A percentile compares a stretch with the other conserved stretches of the same genome.
Conservation (phyloP, 2,888 invertebrate genomes). For the Drosophila cracens region DNA sequence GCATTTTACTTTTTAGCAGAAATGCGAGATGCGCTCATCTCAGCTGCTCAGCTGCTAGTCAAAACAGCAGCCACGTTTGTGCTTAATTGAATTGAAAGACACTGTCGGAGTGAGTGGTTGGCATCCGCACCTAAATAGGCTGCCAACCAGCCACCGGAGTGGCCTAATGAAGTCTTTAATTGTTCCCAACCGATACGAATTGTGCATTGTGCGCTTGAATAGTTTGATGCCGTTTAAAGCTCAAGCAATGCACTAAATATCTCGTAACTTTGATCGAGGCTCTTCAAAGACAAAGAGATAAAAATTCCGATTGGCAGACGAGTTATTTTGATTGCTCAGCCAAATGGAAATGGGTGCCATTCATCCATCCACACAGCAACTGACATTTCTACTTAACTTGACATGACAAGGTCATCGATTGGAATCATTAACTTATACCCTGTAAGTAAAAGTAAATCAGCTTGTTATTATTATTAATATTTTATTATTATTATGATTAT, state of each 20-base stretch:
- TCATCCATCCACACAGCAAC: not conserved
- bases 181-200: constrained; percentile 36
- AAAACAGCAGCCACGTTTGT: not conserved
- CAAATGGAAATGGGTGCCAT: constrained; percentile 23
- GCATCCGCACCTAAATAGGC: constrained; percentile 67
- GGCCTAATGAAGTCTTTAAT: constrained; percentile 70
- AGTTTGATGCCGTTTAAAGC: constrained; percentile 58
- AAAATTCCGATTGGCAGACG: constrained; percentile 27
- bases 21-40: not conserved
- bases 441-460: not conserved
- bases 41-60: not conserved
- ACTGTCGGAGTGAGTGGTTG: constrained; percentile 2
- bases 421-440: not conserved
- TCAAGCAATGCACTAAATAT: constrained; percentile 26
- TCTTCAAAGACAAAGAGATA: constrained; percentile 4
- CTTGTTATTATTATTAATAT: not conserved
- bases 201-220: constrained; percentile 25
- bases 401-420: not conserved
- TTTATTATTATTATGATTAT: not conserved
- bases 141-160: constrained; percentile 14
- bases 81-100: constrained; percentile 67
- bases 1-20: not conserved
- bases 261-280: constrained; percentile 6
- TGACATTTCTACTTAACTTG: constrained; percentile 16
- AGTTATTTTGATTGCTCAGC: constrained; percentile 43